Evolutionary conservation across 2,888 invertebrate genomes (phyloP).

Genomic region (Camponotus fellah): DNA sequence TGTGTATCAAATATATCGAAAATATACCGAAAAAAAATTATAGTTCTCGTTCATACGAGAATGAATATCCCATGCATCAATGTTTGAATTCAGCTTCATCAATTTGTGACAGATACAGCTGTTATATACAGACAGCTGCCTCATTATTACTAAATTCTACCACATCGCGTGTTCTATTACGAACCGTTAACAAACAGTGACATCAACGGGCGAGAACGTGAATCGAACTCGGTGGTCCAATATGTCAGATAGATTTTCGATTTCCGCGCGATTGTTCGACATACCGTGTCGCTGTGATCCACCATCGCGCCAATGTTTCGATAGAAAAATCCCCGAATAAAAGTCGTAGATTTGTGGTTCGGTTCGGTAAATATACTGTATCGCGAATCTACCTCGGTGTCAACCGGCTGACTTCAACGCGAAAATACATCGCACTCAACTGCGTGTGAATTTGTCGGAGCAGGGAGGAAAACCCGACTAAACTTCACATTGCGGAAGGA

Average conservation of each 20-base stretch:
- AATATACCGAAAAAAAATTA: neutral
- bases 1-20: neutral
- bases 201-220: constrained; percentile 55
- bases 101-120: constrained; percentile 60
- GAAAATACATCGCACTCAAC: constrained; percentile 28
- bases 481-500: constrained; percentile 48
- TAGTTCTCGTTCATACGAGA: neutral
- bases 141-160: constrained; percentile 53
- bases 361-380: constrained; percentile 57
- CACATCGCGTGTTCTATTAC: constrained; percentile 45
- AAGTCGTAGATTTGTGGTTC: constrained; percentile 57
- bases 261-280: constrained; percentile 71
- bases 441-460: constrained; percentile 28
- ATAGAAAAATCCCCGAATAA: constrained; percentile 69
- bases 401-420: constrained; percentile 24
- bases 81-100: constrained; percentile 58
- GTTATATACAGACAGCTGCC: constrained; percentile 19
- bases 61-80: neutral
- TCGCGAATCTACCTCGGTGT: constrained; percentile 15
- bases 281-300: constrained; percentile 22
- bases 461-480: constrained; percentile 29
- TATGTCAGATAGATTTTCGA: constrained; percentile 75
- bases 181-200: constrained; percentile 59
- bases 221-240: constrained; percentile 45
- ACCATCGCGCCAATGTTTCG: constrained; percentile 44